These are phyloP conservation scores for Lophotriccus pileatus DNA, from an alignment of 2,797 vertebrate genomes.

Conservation along the genomic window DNA sequence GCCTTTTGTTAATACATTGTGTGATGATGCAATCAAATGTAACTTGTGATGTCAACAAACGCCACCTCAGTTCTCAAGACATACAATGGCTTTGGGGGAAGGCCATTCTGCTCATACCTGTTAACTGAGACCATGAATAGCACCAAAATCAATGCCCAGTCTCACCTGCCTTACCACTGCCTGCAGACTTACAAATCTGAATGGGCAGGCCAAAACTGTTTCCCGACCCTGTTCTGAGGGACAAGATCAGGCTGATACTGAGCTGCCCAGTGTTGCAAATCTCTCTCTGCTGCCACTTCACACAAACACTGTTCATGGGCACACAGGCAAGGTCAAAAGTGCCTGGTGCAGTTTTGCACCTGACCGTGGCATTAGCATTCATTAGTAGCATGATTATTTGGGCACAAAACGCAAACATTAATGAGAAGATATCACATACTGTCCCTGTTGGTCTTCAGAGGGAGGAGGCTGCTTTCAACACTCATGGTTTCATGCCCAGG, in stretches of 20 bases:
- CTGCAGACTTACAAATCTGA: neutral
- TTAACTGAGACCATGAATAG: neutral
- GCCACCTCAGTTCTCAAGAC: neutral
- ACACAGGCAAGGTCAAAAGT: neutral
- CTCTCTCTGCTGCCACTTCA: neutral
- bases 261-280: neutral
- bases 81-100: neutral
- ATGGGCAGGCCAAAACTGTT: neutral
- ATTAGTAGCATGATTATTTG: neutral
- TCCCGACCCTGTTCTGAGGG: neutral
- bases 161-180: neutral
- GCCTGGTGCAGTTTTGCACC: neutral
- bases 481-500: neutral
- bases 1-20: neutral
- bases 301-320: neutral
- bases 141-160: neutral
- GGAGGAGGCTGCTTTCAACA: slow-evolving; percentile 16
- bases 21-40: neutral
- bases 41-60: neutral
- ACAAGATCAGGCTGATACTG: neutral
- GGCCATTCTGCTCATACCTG: neutral
- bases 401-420: neutral
- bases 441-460: neutral
- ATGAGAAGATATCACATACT: neutral
- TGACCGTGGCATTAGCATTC: neutral